These are phyloP conservation scores for Sakesphorus luctuosus DNA, from an alignment of 2,113 vertebrate species.

Conservation along the genomic window DNA sequence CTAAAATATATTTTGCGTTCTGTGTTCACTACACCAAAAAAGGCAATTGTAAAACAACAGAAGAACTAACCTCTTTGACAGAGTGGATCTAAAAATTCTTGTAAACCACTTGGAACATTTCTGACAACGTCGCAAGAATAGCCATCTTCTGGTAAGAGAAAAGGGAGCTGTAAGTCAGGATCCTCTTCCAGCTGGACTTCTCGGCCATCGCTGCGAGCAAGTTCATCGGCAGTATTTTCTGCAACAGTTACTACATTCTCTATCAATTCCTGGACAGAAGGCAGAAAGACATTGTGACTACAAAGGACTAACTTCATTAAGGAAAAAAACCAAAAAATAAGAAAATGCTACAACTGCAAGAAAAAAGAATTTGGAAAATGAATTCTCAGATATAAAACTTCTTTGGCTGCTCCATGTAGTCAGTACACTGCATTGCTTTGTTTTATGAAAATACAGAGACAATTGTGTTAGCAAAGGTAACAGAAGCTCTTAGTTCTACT, in stretches of 20 bases:
- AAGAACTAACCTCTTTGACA: conserved; percentile 89
- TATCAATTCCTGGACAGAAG: conserved; percentile 85
- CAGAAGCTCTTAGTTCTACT: not conserved
- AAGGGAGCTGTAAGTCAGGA: conserved; percentile 97
- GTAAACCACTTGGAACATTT: conserved; percentile 93
- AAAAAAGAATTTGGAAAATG: not conserved
- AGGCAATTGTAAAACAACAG: not conserved
- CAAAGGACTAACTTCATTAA: not conserved
- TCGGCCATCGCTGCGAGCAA: conserved; percentile 93
- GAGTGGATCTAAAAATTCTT: conserved; percentile 95
- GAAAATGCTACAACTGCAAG: not conserved
- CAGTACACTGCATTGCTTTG: not conserved
- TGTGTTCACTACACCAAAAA: not conserved
- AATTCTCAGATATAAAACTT: not conserved
- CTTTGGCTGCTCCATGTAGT: not conserved
- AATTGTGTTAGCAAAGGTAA: not conserved
- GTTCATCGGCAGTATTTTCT: conserved; percentile 94
- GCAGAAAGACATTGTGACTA: not conserved
- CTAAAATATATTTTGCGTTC: not conserved
- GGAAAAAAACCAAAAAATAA: not conserved
- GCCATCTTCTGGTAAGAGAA: conserved; percentile 95
- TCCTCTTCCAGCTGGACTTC: conserved; percentile 97
- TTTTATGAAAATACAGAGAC: not conserved
- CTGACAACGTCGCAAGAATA: conserved; percentile 98
- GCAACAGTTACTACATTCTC: conserved; percentile 94